Evolutionary conservation across 1,140 invertebrate species (phyloP), one percentile per base, ranked within the genome.

Genomic region (Drosophila malerkotliana): DNA sequence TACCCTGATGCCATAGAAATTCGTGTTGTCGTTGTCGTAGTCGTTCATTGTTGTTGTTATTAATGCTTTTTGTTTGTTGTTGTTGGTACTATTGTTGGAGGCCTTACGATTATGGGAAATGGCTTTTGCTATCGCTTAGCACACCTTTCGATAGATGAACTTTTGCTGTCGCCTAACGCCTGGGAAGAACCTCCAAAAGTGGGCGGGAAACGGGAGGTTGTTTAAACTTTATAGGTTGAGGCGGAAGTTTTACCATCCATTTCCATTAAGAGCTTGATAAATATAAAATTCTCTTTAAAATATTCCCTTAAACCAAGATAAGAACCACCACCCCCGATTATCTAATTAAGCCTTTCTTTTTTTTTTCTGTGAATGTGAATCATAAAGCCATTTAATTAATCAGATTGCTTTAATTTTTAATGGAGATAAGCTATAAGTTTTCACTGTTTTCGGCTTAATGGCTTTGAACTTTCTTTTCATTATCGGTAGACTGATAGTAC

Each of bases 1-100:
- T 78, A 62, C 62, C 51, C 74, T 58, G 73, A 77, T 77, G 73
- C 63, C 73, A 77, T 77, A 77, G 74, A 77, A 77, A 77, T 77
- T 77, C 63, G 63, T 77, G 68, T 73, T 72, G 68, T 54, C 54
- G 55, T 71, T 66, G n/a, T 18, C 18, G 18, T 18, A 18, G 64
- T 64, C 24, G 62, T 59, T 72, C 32, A 21, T 9, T 32, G 52
- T 10, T 30, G 47, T 14, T 54, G 47, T 34, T 28, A 12, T 47
- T 48, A 24, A 48, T 34, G 26, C 21, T 32, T 59, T 24, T 32
- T 59, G 41, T 59, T 59, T n/a, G n/a, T 15, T 57, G 26, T 45
- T 10, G 10, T 14, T 39, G 15, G n/a, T 30, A 49, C 18, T 61
- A 32, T 62, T 30, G 69, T 64, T 58, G 34, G 30, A 30, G 61